Base-by-base conservation (phyloP, 2,113 vertebrate genomes). In the Axis porcinus region DNA sequence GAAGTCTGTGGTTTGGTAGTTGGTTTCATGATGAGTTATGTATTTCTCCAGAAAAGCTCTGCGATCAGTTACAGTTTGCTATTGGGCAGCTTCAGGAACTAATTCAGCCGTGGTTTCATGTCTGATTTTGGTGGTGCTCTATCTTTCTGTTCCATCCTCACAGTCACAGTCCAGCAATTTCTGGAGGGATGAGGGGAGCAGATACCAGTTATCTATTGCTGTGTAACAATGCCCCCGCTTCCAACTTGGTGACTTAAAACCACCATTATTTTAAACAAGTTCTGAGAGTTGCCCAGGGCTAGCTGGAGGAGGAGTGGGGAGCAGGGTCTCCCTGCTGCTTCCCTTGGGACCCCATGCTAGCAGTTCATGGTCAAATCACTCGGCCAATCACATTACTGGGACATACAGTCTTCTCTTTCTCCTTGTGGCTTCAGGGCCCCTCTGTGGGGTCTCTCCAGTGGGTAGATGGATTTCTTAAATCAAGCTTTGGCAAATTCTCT, bases 11-110 rank as follows among this genome's bases (percentile, higher is more conserved):
- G 97, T 89, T 57, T 33, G 1, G 21, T 2, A 23, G 70, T 23
- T 58, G 90, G 93, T 97, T 98, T 97, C 92, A 14, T 2, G 86
- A 95, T 97, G 96, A 97, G 62, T 93, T 57, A 30, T 0, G 5
- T 21, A 13, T 84, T 98, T 98, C 97, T 96, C 95, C n/a, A 94
- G 95, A 98, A 97, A 36, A 88, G 45, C 60, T 87, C 67, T 54
- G 76, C 4, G 4, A 13, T 64, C 62, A 10, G 36, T 54, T 45
- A 19, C 11, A 2, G n/a, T 36, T 54, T 81, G 43, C 82, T 47
- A 1, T 28, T 27, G 74, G 50, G n/a, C 40, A 23, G 58, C 43
- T 12, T 43, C 52, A 17, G 79, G 74, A 89, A 50, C 14, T 11
- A 40, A 55, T 60, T 40, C 27, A 47, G 15, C 43, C 2, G 0